Evolutionary conservation across 2,888 invertebrate species (phyloP), one percentile per base, ranked within the genome.

Genomic region (Andrena flavipes): DNA sequence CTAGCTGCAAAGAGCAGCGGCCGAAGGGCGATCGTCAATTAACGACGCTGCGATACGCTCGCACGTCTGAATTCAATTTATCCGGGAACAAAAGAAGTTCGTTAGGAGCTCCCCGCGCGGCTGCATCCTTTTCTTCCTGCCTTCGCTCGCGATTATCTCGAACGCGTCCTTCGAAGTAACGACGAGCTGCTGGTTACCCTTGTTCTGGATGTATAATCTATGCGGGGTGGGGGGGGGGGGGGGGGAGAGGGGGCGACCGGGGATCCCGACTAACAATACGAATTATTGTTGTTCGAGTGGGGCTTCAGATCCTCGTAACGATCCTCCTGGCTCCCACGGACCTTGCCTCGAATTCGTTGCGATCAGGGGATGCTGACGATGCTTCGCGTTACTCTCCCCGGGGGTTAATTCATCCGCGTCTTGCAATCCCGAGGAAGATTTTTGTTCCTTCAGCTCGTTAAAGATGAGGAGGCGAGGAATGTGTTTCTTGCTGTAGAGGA

Each of bases 31-130:
- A 23, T 30, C n/a, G 10, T 20, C 48, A 29, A 23, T 75, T 63
- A 68, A 62, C 48, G 33, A 33, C 26, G 1, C 1, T 10, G 10
- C 35, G 54, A 62, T 29, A 10, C 63, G 29, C 35, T 8, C 42
- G 3, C 6, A 54, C 4, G 20, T 23, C 5, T 51, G 62, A 64
- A 59, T 51, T 70, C 59, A 51, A 70, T 76, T 76, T 49, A 7
- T 64, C 35, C 33, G n/a, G 20, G 13, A 20, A 76, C 76, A 76
- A 76, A 60, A 49, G 26, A 65, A 62, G 59, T 70, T 79, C 79
- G 20, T 70, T 79, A 70, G 54, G 10, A 13, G 0, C 10, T 1
- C 7, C 60, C 35, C 10, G 8, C 4, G 13, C 49, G 13, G 54
- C 54, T 33, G 49, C 23, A 23, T 16, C 6, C 23, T 29, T 20